Evolutionary conservation across 2,113 vertebrate genomes (phyloP).

Genomic region (Chiloscyllium plagiosum): DNA sequence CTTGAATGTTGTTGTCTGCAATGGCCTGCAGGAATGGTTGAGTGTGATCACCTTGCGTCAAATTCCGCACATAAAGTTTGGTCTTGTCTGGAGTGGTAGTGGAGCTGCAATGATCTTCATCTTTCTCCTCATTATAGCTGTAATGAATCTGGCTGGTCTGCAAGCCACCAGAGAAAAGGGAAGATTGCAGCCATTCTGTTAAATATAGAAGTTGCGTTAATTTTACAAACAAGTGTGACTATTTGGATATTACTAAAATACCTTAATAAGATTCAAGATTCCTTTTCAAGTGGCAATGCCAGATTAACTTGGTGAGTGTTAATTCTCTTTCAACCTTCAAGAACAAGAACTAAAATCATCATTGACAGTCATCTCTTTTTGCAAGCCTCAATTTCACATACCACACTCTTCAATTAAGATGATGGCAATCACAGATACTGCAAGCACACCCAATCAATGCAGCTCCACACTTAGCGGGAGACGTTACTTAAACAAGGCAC

Average conservation of each 20-base stretch:
- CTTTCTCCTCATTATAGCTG: conserved; percentile 98
- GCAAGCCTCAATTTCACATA: neutral
- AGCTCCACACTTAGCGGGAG: neutral
- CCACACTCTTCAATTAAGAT: neutral
- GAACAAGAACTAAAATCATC: neutral
- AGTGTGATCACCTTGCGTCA: conserved; percentile 81
- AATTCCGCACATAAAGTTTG: conserved; percentile 71
- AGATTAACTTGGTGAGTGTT: neutral
- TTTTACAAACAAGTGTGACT: neutral
- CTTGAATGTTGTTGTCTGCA: conserved; percentile 90
- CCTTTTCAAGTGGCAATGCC: neutral
- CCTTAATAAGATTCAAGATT: neutral
- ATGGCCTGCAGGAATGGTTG: conserved; percentile 95
- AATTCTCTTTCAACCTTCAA: neutral
- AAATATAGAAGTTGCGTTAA: conserved; percentile 7
- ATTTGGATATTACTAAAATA: neutral
- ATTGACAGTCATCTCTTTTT: neutral
- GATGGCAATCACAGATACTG: neutral
- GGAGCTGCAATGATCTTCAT: conserved; percentile 96
- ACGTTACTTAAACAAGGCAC: neutral
- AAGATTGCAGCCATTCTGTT: conserved; percentile 90
- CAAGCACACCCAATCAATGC: neutral
- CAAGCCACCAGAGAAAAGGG: conserved; percentile 90
- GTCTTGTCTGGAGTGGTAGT: conserved; percentile 81
- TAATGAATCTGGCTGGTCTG: conserved; percentile 98